These are phyloP conservation scores for Schizotus pectinicornis DNA, from an alignment of 2,888 invertebrate species.

Conservation along the genomic window DNA sequence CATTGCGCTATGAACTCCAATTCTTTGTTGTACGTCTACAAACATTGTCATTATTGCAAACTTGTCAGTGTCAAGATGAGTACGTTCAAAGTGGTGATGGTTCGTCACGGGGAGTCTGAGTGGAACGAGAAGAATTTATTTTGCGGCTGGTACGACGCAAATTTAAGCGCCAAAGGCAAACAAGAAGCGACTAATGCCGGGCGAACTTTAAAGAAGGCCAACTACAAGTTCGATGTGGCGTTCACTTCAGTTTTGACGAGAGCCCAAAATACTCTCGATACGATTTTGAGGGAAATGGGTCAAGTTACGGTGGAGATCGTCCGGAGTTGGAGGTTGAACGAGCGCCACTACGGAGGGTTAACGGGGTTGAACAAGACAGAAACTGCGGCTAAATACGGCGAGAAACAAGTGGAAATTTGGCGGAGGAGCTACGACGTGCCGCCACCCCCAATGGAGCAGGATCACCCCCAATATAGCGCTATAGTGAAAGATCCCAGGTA, in stretches of 20 bases:
- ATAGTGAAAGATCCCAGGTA: slow-evolving; percentile 81
- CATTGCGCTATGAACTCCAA: slow-evolving; percentile 55
- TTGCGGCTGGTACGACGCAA: slow-evolving; percentile 67
- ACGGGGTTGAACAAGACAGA: slow-evolving; percentile 86
- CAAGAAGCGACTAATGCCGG: slow-evolving; percentile 75
- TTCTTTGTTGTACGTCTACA: slow-evolving; percentile 53
- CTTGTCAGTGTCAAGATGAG: too few relatives aligned
- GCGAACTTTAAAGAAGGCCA: slow-evolving; percentile 72
- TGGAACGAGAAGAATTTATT: slow-evolving; percentile 68
- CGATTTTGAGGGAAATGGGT: slow-evolving; percentile 70
- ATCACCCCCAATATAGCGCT: slow-evolving; percentile 75
- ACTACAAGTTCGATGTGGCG: slow-evolving; percentile 77
- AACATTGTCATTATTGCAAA: slow-evolving; percentile 13
- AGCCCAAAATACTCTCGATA: slow-evolving; percentile 75
- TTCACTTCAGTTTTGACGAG: slow-evolving; percentile 82
- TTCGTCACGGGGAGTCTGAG: neutral
- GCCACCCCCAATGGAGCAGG: slow-evolving; percentile 80
- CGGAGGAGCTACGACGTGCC: slow-evolving; percentile 82
- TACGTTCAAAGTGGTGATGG: neutral
- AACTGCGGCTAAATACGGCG: slow-evolving; percentile 85
- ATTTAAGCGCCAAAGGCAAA: slow-evolving; percentile 67
- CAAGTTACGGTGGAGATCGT: slow-evolving; percentile 71
- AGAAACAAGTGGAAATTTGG: slow-evolving; percentile 80
- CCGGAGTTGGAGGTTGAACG: slow-evolving; percentile 84
- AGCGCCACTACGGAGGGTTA: slow-evolving; percentile 86